Conservation (phyloP, 2,113 vertebrate genomes). For the Passer montanus region DNA sequence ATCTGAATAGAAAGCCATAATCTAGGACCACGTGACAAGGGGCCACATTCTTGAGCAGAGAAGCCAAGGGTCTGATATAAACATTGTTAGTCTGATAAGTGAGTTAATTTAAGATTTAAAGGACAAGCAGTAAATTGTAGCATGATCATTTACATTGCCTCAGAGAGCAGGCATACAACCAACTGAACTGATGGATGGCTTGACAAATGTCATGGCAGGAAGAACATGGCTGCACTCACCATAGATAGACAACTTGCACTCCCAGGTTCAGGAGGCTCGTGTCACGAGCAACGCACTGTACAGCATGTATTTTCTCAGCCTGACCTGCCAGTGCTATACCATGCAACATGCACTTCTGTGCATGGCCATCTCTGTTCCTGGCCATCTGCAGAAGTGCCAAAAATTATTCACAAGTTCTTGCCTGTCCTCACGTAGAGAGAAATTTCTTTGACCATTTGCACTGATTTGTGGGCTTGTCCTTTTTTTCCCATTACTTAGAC, state of each 20-base stretch:
- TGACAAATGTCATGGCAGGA: neutral
- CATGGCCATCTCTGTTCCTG: neutral
- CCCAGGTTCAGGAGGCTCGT: neutral
- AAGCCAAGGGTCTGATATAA: conserved; percentile 19
- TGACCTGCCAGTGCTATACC: neutral
- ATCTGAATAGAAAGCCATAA: conserved; percentile 42
- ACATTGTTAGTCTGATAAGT: conserved; percentile 30
- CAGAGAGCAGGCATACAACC: neutral
- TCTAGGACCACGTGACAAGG: neutral
- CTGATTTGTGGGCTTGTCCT: neutral
- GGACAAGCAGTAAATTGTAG: conserved; percentile 43
- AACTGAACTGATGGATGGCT: conserved; percentile 6
- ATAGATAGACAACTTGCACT: neutral
- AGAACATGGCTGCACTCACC: neutral
- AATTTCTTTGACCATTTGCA: neutral
- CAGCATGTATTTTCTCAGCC: conserved; percentile 10
- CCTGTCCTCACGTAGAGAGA: neutral
- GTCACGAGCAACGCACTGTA: neutral
- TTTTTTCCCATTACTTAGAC: fast-evolving
- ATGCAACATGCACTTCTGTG: neutral
- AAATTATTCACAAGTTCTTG: neutral
- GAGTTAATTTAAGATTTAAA: conserved; percentile 64
- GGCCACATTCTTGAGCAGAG: neutral
- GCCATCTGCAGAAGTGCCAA: neutral
- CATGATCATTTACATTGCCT: neutral